These are phyloP conservation scores for Rhinatrema bivittatum DNA, from an alignment of 2,797 vertebrate genomes.

Conservation along the genomic window DNA sequence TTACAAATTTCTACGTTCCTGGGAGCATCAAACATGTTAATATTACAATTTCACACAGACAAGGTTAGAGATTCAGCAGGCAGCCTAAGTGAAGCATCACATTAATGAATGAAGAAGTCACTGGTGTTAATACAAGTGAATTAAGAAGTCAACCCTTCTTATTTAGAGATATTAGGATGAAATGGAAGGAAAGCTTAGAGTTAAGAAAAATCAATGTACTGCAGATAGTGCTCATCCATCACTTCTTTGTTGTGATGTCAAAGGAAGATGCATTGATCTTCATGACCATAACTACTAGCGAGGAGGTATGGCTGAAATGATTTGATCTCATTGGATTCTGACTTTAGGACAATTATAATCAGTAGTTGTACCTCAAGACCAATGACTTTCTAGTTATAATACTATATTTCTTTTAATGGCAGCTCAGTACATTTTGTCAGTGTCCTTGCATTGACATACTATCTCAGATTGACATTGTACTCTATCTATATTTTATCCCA, in stretches of 20 bases:
- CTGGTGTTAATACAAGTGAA: slow-evolving; percentile 32
- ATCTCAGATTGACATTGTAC: too few relatives aligned
- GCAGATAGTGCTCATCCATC: neutral
- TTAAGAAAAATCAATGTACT: slow-evolving; percentile 26
- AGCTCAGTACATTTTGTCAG: too few relatives aligned
- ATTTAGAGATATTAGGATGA: slow-evolving; percentile 42
- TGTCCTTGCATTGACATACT: too few relatives aligned
- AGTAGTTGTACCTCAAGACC: too few relatives aligned
- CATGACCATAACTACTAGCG: too few relatives aligned
- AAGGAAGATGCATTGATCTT: neutral
- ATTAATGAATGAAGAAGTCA: slow-evolving; percentile 39
- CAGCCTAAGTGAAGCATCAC: slow-evolving; percentile 25
- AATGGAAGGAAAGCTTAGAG: slow-evolving; percentile 23
- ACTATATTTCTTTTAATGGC: too few relatives aligned
- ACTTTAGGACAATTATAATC: too few relatives aligned
- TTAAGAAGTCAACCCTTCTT: slow-evolving; percentile 39
- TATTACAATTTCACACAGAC: slow-evolving; percentile 32
- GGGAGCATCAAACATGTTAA: slow-evolving; percentile 29
- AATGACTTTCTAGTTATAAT: too few relatives aligned
- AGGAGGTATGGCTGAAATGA: too few relatives aligned
- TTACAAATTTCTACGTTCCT: slow-evolving; percentile 22
- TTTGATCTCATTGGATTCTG: too few relatives aligned
- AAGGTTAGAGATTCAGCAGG: slow-evolving; percentile 32
- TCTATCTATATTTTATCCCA: too few relatives aligned
- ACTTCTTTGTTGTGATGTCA: slow-evolving; percentile 12